Base-by-base conservation (phyloP, 2,888 invertebrate species). In the Drosophila barbarae region DNA sequence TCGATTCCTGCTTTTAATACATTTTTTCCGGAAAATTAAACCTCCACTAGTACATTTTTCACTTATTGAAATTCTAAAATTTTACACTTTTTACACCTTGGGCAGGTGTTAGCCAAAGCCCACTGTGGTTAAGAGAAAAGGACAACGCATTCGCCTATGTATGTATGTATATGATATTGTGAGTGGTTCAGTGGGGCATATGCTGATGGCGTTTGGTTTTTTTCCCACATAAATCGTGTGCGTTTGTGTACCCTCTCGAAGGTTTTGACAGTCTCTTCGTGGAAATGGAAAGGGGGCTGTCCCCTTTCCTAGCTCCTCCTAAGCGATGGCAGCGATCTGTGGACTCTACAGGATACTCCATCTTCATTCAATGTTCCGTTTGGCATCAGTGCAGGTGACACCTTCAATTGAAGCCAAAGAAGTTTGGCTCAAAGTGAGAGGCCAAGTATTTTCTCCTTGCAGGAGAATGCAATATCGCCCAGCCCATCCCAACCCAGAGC, bases 81-180 rank as follows among this genome's bases (percentile, higher is more conserved):
- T 28, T 9, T 28, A 28, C 9, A 28, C 0, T 28, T 28, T 28
- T 9, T 9, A 28, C 9, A 8, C 9, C 28, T 28, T 30, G 0
- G 30, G 10, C 4, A 10, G 30, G 30, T 10, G 30, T 30, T 30
- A 30, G 30, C 30, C 30, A 30, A 10, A 30, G 2, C 10, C 30
- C 44, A 46, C 30, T 46, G 46, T 46, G 18, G 5, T 9, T 46
- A 13, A 3, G 13, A 13, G 18, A 8, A 5, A 46, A 21, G 46
- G 65, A 63, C 58, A 57, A 61, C 61, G 58, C 61, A 58, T 36
- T 63, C 42, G 50, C 23, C 55, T n/a, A n/a, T n/a, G n/a, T n/a
- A n/a, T 18, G 18, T 18, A 18, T 52, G 44, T 38, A 65, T 2
- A 21, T 21, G 21, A 21, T 50, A 65, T 51, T 39, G 41, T 47